Base-by-base conservation (phyloP, 1,140 invertebrate species). In the Drosophila rhopaloa region DNA sequence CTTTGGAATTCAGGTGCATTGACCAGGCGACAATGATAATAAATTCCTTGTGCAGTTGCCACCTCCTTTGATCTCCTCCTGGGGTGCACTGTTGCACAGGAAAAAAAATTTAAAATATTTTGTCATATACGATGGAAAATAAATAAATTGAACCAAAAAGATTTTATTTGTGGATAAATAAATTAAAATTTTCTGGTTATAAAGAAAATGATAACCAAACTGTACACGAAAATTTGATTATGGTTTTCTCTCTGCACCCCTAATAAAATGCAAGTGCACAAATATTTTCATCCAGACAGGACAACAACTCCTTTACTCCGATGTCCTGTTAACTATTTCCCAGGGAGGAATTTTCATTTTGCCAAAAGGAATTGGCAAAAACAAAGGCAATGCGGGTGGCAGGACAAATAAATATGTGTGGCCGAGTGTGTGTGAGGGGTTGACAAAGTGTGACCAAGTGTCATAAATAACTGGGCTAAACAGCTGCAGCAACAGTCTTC, bases 391-490 rank as follows among this genome's bases (percentile, higher is more conserved):
- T 41, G 38, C 19, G 6, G 44, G 38, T 51, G 38, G 32, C 32
- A 40, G 24, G 5, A 32, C 16, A 27, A 3, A 50, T 55, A 65
- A 27, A 37, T 40, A 63, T 24, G 27, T 35, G 55, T 16, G 35
- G 29, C 41, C 44, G 19, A 47, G 40, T 35, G 35, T 55, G 53
- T n/a, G 19, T 6, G 16, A 11, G 53, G 29, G 57, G 7, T 41
- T 48, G 48, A 55, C 59, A 71, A 58, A 81, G 76, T 84, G 81
- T 76, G 63, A 76, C 71, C 70, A 79, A 82, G 71, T 88, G 83
- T 76, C 83, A 88, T 88, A 89, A 88, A 88, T 83, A 89, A 80
- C 76, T 76, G 65, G 62, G 66, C 75, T 86, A 83, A 86, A 79
- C 83, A 88, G 83, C 84, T 83, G 80, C 66, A 74, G 66, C 58